phyloP scores from a whole-genome alignment of 2,888 invertebrate species.

The Dryocosmus kuriphilus region DNA sequence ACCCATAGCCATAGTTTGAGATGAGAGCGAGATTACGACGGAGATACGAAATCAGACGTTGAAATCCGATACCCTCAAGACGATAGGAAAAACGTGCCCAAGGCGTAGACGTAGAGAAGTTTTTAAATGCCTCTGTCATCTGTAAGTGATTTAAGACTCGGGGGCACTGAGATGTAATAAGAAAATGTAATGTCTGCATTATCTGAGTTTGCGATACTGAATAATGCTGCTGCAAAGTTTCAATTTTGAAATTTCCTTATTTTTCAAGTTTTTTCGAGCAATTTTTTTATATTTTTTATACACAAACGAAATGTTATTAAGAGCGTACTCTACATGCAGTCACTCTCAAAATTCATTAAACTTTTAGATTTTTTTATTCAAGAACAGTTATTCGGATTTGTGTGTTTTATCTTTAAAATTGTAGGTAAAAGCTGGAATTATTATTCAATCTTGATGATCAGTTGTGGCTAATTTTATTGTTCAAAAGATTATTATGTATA shows the following conservation, averaged over 20 bases:
- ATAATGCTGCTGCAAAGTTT: neutral
- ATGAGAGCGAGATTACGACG: slow-evolving; percentile 35
- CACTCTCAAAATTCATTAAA: too few relatives aligned
- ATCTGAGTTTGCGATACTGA: neutral
- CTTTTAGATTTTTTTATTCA: too few relatives aligned
- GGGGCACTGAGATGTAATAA: slow-evolving; percentile 26
- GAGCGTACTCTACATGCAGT: too few relatives aligned
- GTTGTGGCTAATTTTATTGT: too few relatives aligned
- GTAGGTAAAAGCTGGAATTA: too few relatives aligned
- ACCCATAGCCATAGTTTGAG: slow-evolving; percentile 32
- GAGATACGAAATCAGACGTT: slow-evolving; percentile 31
- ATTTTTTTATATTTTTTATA: too few relatives aligned
- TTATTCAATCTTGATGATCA: too few relatives aligned
- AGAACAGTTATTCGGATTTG: too few relatives aligned
- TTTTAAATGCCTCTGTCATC: slow-evolving; percentile 25
- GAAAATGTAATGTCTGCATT: slow-evolving; percentile 33
- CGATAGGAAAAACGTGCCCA: slow-evolving; percentile 24
- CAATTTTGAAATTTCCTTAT: neutral
- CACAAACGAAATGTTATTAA: too few relatives aligned
- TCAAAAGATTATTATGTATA: too few relatives aligned
- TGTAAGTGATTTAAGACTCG: slow-evolving; percentile 19
- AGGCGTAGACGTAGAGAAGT: slow-evolving; percentile 19
- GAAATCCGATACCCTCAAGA: slow-evolving; percentile 28
- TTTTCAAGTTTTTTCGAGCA: neutral
- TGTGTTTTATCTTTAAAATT: too few relatives aligned